Base-by-base conservation (phyloP, 1,140 invertebrate genomes). In the Brachionus rotundiformis region DNA sequence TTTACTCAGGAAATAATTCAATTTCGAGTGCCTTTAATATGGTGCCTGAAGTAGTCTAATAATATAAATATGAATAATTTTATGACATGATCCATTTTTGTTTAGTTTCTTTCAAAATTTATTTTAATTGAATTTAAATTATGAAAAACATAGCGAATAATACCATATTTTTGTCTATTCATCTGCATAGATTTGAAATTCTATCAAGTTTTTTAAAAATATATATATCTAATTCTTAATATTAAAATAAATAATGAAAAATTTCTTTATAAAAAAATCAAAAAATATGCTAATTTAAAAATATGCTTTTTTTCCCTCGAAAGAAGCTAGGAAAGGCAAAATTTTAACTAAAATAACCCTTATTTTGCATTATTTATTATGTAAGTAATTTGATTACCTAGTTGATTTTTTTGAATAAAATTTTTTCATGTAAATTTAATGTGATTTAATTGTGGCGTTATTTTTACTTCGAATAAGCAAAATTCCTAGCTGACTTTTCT, bases 381-480 rank as follows among this genome's bases (percentile, higher is more conserved):
- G 47, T 54, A 54, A 19, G 8, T 19, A 54, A 54, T 54, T 7
- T 54, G 47, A 54, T 54, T 54, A 54, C 47, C 23, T 10, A 54
- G 47, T n/a, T 54, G 47, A 19, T 23, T 54, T 54, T 54, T 49
- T 49, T 54, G n/a, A 7, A 23, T 19, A 8, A 19, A 16, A 19
- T 54, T 54, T 39, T 39, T 54, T 54, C 47, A 54, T 54, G 16
- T 23, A 54, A 54, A 54, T 6, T 54, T 54, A 23, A 19, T 54
- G 47, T 54, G 47, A 54, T 54, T 54, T 54, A 54, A 54, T 54
- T 54, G 47, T 54, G 47, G 47, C 47, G 47, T 54, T 54, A 54
- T 54, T 54, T 54, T 54, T 54, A 54, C 47, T 54, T 19, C 47
- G 47, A 19, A 49, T 49, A n/a, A 49, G 16, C 7, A 3, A 1